Percentiles rank a stretch among this genome's conserved stretches.
These are phyloP conservation scores for Neodiprion virginianus DNA, from an alignment of 1,140 invertebrate genomes.

Conservation along the genomic window DNA sequence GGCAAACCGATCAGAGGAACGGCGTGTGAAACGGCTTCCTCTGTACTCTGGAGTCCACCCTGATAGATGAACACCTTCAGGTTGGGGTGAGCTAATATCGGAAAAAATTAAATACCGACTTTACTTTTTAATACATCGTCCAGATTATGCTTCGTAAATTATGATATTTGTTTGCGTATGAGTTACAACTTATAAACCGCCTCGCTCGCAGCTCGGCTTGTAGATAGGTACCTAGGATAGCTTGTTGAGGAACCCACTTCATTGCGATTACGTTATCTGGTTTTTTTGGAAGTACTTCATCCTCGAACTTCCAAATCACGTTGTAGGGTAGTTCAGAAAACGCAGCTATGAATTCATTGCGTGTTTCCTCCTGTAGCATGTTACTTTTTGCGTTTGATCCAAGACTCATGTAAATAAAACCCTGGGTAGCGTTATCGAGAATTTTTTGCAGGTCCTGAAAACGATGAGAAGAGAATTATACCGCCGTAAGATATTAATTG, in stretches of 20 bases:
- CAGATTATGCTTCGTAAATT: neutral
- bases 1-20: conserved; percentile 63
- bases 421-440: conserved; percentile 68
- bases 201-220: neutral
- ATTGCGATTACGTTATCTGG: conserved; percentile 69
- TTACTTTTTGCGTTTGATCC: conserved; percentile 69
- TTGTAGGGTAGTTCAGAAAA: conserved; percentile 67
- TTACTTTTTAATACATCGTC: neutral
- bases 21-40: conserved; percentile 59
- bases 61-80: conserved; percentile 61
- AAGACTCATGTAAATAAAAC: conserved; percentile 73
- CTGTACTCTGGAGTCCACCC: conserved; percentile 60
- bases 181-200: neutral
- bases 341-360: conserved; percentile 66
- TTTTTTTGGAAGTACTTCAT: conserved; percentile 55
- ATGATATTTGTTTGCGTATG: neutral
- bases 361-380: conserved; percentile 64
- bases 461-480: neutral
- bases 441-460: conserved; percentile 69
- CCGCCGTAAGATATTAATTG: neutral
- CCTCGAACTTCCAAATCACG: conserved; percentile 79
- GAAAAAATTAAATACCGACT: neutral
- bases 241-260: conserved; percentile 78
- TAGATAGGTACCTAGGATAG: conserved; percentile 67
- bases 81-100: conserved; percentile 52